Conservation (phyloP, 2,113 vertebrate species). For the Progne subis region DNA sequence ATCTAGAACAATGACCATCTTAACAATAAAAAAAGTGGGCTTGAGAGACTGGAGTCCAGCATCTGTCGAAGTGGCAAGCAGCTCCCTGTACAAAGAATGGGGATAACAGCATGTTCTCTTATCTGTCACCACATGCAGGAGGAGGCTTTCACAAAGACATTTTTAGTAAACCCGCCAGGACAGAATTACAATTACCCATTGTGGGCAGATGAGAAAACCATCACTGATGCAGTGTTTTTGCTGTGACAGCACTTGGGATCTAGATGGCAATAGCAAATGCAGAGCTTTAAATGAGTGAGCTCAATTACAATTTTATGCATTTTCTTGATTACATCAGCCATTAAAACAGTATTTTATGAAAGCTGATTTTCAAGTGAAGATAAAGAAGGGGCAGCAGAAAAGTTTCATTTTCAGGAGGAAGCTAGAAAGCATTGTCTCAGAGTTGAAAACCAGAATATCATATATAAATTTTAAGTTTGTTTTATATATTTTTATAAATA, state of each 20-base stretch:
- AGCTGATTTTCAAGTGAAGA: not conserved
- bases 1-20: not conserved
- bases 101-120: not conserved
- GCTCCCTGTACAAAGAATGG: not conserved
- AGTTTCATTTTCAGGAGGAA: not conserved
- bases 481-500: not conserved
- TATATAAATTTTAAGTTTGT: not conserved
- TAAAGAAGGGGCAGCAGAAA: not conserved
- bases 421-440: not conserved
- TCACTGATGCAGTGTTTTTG: not conserved
- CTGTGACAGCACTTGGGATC: not conserved
- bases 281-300: not conserved
- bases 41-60: not conserved
- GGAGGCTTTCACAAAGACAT: not conserved
- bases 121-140: not conserved
- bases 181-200: slow-evolving; percentile 30
- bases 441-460: not conserved
- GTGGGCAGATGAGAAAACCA: not conserved
- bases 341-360: slow-evolving; percentile 1
- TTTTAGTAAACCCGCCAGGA: slow-evolving; percentile 21
- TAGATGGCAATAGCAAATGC: not conserved
- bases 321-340: not conserved
- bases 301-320: not conserved
- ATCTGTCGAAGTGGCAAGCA: not conserved
- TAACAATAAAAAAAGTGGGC: not conserved